Conservation (phyloP, 2,113 vertebrate species). For the Sinocyclocheilus anshuiensis region DNA sequence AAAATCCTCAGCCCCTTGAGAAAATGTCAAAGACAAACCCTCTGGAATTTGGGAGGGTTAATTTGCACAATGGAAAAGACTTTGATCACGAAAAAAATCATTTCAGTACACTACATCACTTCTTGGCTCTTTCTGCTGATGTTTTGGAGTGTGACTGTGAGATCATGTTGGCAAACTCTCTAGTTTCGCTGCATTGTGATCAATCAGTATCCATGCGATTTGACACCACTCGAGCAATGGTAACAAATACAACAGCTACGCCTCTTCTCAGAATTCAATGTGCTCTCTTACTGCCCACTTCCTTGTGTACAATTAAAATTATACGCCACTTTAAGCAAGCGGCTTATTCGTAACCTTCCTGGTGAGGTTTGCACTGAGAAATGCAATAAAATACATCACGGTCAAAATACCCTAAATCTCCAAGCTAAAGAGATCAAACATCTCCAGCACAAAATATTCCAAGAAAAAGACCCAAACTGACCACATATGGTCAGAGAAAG, state of each 20-base stretch:
- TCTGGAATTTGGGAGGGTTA: conserved; percentile 28
- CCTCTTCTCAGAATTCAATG: not conserved
- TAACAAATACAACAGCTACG: conserved; percentile 32
- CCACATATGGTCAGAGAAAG: conserved; percentile 12
- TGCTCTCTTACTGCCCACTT: not conserved
- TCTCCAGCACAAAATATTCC: not conserved
- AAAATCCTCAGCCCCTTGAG: not conserved
- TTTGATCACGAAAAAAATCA: conserved; percentile 44
- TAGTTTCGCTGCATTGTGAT: conserved; percentile 41
- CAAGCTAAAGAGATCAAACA: conserved; percentile 13
- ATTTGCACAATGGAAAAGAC: conserved; percentile 28
- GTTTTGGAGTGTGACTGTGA: conserved; percentile 5
- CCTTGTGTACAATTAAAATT: not conserved
- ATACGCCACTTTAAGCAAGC: not conserved
- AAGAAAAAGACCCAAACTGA: not conserved
- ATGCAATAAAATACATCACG: not conserved
- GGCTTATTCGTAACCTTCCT: not conserved
- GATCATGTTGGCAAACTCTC: conserved; percentile 28
- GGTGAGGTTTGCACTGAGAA: not conserved
- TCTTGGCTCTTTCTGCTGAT: not conserved
- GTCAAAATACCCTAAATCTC: conserved; percentile 18
- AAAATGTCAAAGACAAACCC: conserved; percentile 26
- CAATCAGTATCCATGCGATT: not conserved
- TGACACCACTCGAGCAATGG: not conserved
- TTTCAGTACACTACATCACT: not conserved